Conservation (phyloP, 2,113 vertebrate species). For the Lepus timidus region DNA sequence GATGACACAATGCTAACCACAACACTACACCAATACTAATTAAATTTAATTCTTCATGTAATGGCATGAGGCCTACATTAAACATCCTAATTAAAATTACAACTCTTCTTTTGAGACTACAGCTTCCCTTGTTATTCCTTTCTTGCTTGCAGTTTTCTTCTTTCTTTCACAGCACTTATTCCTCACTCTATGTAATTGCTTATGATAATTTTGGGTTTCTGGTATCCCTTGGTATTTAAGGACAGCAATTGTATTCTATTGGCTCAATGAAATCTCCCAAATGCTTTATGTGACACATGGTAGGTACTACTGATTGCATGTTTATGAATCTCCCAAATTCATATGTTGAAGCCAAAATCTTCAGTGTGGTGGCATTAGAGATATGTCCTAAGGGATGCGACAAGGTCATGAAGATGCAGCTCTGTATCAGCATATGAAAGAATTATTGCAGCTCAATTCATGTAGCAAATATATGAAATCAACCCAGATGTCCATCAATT, state of each 20-base stretch:
- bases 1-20: no score
- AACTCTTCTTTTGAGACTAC: neutral
- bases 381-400: no score
- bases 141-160: neutral
- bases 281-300: neutral
- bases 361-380: neutral
- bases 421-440: no score
- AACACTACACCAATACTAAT: neutral
- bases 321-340: neutral
- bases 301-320: neutral
- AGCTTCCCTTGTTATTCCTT: neutral
- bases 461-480: no score
- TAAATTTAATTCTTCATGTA: neutral
- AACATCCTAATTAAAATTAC: neutral
- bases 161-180: neutral
- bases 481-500: no score
- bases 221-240: neutral
- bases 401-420: neutral
- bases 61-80: rapidly evolving
- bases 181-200: neutral
- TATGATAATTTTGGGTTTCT: neutral
- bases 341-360: neutral
- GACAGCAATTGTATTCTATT: neutral
- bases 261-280: neutral
- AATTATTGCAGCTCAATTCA: no score